A percentile compares a stretch with the other conserved stretches of the same genome.
Conservation (phyloP, 2,888 invertebrate species). For the Sesia apiformis region DNA sequence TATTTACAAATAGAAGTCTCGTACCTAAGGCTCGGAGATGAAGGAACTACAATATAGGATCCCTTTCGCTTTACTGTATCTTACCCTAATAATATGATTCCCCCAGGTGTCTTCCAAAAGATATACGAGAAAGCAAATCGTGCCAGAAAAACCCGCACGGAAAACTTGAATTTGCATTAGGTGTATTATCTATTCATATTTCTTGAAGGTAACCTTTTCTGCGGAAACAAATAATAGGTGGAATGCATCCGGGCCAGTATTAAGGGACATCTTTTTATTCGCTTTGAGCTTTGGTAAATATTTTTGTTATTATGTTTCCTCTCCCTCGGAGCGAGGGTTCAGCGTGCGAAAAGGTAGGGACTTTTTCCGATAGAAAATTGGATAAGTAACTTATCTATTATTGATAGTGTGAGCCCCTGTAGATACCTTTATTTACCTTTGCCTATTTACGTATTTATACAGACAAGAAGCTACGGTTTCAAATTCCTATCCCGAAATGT, state of each 20-base stretch:
- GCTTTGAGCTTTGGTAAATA: slow-evolving; percentile 63
- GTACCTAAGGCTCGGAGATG: slow-evolving; percentile 4
- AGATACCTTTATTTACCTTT: background rate
- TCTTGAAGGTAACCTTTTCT: slow-evolving; percentile 42
- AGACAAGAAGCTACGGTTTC: background rate
- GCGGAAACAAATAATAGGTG: slow-evolving; percentile 64
- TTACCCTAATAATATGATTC: slow-evolving; percentile 57
- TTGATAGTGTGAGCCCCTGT: slow-evolving; percentile 24
- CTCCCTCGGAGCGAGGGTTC: slow-evolving; percentile 23
- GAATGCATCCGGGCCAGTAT: slow-evolving; percentile 63
- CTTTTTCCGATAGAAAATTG: slow-evolving; percentile 36
- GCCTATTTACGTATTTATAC: background rate
- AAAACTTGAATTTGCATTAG: slow-evolving; percentile 58
- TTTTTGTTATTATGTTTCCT: slow-evolving; percentile 64
- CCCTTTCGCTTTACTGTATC: slow-evolving; percentile 36
- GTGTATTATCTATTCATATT: slow-evolving; percentile 34
- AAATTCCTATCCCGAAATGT: too few relatives aligned
- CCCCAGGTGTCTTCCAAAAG: slow-evolving; percentile 43
- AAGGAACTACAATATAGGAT: slow-evolving; percentile 12
- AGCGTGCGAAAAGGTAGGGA: slow-evolving; percentile 30
- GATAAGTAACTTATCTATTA: slow-evolving; percentile 44
- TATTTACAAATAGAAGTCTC: too few relatives aligned
- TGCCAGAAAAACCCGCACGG: slow-evolving; percentile 31
- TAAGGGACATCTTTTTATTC: slow-evolving; percentile 72
- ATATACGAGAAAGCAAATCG: slow-evolving; percentile 43